Evolutionary conservation across 2,797 vertebrate genomes (phyloP).

Genomic region (Semaprochilodus insignis): DNA sequence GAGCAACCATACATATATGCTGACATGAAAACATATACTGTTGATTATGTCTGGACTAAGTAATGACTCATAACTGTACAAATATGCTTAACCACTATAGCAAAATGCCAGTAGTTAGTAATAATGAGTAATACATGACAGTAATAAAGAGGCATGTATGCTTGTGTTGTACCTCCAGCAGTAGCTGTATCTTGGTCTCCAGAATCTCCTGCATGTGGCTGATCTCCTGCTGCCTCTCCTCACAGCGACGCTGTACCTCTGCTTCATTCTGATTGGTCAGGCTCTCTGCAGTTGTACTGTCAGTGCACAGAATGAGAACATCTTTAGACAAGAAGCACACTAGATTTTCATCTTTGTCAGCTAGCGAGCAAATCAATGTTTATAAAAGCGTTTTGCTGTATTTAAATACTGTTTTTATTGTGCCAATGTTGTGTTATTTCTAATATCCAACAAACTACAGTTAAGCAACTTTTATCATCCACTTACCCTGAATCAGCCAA

Average conservation of each 20-base stretch:
- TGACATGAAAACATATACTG: not conserved
- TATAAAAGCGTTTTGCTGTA: too few species aligned
- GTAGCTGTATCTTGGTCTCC: slow-evolving; percentile 86
- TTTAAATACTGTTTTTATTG: too few species aligned
- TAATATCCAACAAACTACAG: too few species aligned
- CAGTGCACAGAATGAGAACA: not conserved
- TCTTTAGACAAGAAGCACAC: not conserved
- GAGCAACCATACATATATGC: not conserved
- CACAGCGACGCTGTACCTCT: slow-evolving; percentile 77
- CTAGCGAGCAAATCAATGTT: too few species aligned
- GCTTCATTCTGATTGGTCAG: slow-evolving; percentile 83
- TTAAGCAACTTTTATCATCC: too few species aligned
- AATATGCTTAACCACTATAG: too few species aligned
- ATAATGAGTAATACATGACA: too few species aligned
- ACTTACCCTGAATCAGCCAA: not conserved
- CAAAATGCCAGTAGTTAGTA: too few species aligned
- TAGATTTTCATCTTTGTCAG: too few species aligned
- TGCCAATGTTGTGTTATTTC: too few species aligned
- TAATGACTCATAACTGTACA: too few species aligned
- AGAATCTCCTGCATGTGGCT: slow-evolving; percentile 84
- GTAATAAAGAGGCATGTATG: not conserved
- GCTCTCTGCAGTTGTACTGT: slow-evolving; percentile 79
- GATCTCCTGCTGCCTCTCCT: slow-evolving; percentile 83
- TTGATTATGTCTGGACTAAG: too few species aligned
- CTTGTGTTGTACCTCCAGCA: slow-evolving; percentile 82